These are phyloP conservation scores for Cactoblastis cactorum DNA, from an alignment of 2,888 invertebrate species.

Conservation along the genomic window DNA sequence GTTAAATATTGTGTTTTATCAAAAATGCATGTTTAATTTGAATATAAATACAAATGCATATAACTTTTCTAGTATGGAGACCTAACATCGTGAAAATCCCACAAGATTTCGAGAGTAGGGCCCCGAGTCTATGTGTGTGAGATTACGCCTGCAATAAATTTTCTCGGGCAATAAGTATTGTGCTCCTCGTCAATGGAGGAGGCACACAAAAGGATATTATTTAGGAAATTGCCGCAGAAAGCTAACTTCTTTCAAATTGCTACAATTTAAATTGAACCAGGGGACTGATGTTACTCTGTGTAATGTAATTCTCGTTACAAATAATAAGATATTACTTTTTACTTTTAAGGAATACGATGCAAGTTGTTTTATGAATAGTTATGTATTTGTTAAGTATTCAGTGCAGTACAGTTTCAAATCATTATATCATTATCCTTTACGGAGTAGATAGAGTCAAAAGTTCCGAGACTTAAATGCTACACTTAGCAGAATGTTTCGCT, in stretches of 20 bases:
- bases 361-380: too few relatives aligned
- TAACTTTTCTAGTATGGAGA: too few relatives aligned
- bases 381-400: too few relatives aligned
- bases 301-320: background rate
- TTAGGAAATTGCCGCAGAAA: slow-evolving; percentile 12
- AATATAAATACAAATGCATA: too few relatives aligned
- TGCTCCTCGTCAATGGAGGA: slow-evolving; percentile 10
- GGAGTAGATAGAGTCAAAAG: too few relatives aligned
- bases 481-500: too few relatives aligned
- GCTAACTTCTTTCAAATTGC: slow-evolving; percentile 17
- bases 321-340: background rate
- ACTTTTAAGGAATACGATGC: too few relatives aligned
- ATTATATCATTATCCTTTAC: too few relatives aligned
- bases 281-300: background rate
- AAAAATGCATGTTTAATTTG: too few relatives aligned
- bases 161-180: slow-evolving; percentile 9
- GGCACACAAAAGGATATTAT: slow-evolving; percentile 14
- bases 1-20: too few relatives aligned
- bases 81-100: background rate
- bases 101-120: background rate
- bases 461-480: too few relatives aligned
- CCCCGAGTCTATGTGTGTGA: background rate
- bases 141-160: slow-evolving; percentile 13
- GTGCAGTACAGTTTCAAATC: too few relatives aligned
- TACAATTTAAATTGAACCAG: slow-evolving; percentile 13